A percentile compares a stretch with the other conserved stretches of the same genome.
Conservation (phyloP, 2,797 vertebrate species). For the Sebastes taczanowskii region DNA sequence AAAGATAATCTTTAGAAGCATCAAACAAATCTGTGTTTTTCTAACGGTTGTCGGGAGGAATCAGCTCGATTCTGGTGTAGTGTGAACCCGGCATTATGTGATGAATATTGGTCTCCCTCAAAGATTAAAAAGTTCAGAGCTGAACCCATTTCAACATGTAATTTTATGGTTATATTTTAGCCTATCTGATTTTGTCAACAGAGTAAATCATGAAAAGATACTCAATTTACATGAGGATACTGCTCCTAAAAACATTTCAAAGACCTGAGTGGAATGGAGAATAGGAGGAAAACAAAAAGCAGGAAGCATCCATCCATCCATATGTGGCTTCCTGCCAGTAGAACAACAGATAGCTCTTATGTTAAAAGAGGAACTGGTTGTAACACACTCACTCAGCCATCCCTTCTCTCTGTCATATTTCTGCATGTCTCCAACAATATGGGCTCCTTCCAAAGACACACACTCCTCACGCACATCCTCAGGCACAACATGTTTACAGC, state of each 20-base stretch:
- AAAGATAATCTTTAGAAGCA: no score
- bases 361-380: slow-evolving; percentile 1
- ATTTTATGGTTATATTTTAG: neutral
- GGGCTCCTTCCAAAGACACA: neutral
- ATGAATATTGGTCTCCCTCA: neutral
- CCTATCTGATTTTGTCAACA: neutral
- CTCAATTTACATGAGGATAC: neutral
- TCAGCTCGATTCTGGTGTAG: no score
- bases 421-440: neutral
- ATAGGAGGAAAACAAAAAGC: neutral
- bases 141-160: neutral
- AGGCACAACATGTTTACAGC: slow-evolving; percentile 20
- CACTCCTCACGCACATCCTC: slow-evolving; percentile 9
- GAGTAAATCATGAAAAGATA: neutral
- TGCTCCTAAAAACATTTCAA: neutral
- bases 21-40: no score
- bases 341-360: slow-evolving; percentile 8
- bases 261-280: neutral
- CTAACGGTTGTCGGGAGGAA: no score
- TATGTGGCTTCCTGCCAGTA: neutral
- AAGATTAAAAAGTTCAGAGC: neutral
- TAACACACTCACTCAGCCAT: neutral
- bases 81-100: no score
- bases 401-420: neutral
- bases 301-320: neutral